These are phyloP conservation scores for Trinorchestia longiramus DNA, from an alignment of 1,140 invertebrate genomes.

Conservation along the genomic window DNA sequence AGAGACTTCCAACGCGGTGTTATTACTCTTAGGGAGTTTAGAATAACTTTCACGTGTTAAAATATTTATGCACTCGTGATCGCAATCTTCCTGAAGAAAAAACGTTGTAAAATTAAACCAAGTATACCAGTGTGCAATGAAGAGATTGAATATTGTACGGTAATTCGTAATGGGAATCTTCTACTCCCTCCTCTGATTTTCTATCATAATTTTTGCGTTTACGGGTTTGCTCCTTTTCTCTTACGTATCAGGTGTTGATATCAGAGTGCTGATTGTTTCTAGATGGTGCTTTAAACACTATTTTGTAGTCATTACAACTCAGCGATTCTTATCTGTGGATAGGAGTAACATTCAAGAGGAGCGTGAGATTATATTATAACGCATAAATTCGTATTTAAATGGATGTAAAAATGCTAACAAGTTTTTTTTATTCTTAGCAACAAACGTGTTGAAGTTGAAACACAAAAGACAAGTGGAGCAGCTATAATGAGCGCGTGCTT, in stretches of 20 bases:
- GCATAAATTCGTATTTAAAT: too few species aligned
- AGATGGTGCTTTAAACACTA: background rate
- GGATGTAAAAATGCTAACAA: background rate
- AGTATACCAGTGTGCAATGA: too few species aligned
- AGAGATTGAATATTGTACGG: too few species aligned
- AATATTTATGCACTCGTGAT: background rate
- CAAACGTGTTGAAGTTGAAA: background rate
- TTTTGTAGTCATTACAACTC: background rate
- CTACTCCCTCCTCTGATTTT: too few species aligned
- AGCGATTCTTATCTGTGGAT: background rate
- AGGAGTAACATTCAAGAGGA: background rate
- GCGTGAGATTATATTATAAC: too few species aligned
- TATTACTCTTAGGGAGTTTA: background rate
- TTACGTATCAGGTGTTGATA: background rate
- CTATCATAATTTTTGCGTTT: too few species aligned
- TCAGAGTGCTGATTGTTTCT: background rate
- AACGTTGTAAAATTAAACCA: too few species aligned
- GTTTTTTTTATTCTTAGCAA: background rate
- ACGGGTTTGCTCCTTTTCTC: too few species aligned
- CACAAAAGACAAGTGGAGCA: background rate
- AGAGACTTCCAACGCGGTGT: background rate
- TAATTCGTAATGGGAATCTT: too few species aligned
- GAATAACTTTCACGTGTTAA: background rate
- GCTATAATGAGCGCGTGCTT: background rate
- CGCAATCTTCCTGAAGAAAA: too few species aligned